Conservation (phyloP, 1,140 invertebrate genomes). For the Metaphire vulgaris region DNA sequence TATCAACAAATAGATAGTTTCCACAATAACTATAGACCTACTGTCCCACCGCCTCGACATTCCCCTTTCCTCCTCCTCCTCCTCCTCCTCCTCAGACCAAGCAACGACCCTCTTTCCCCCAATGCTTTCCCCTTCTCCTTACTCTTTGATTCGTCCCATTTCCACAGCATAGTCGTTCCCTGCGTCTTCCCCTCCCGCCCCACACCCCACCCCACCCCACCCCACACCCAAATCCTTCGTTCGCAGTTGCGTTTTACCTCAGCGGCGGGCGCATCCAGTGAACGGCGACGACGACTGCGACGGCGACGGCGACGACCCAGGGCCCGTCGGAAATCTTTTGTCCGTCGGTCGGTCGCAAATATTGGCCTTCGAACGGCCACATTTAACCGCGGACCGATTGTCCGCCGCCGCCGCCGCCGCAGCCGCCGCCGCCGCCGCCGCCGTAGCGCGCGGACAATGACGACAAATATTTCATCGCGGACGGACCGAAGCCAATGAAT, state of each 20-base stretch:
- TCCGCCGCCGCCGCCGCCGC: too few species aligned
- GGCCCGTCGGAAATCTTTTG: background rate
- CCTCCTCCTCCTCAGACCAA: background rate
- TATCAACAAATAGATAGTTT: background rate
- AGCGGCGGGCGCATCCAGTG: background rate
- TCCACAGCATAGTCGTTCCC: background rate
- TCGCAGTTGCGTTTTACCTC: background rate
- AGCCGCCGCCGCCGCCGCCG: too few species aligned
- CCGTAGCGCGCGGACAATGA: background rate
- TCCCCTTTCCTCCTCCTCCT: background rate
- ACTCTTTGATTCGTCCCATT: background rate
- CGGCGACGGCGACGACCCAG: too few species aligned
- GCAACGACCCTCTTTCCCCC: background rate
- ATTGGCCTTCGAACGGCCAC: background rate
- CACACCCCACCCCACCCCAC: too few species aligned
- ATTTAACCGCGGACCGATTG: slow-evolving; percentile 1
- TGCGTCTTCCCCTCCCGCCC: background rate
- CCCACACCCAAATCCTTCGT: background rate
- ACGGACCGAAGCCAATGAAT: background rate
- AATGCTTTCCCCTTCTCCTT: background rate
- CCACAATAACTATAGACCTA: background rate
- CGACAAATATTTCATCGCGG: background rate
- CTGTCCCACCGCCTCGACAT: background rate
- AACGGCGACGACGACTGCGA: too few species aligned
- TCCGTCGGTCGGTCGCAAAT: background rate